A percentile compares a stretch with the other conserved stretches of the same genome.
Conservation (phyloP, 2,113 vertebrate genomes). For the Heterotis niloticus region DNA sequence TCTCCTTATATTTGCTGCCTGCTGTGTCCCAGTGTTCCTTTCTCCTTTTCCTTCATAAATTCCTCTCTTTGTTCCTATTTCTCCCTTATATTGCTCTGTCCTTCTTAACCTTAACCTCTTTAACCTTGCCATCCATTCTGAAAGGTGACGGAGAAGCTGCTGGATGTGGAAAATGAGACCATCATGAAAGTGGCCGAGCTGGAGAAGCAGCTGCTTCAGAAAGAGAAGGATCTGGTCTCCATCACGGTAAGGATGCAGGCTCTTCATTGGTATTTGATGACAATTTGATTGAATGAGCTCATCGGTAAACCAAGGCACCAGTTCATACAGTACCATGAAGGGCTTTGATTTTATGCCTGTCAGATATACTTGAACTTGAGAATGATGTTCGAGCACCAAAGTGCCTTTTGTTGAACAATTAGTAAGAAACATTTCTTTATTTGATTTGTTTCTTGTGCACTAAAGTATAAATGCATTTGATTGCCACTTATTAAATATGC, state of each 20-base stretch:
- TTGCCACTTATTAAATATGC: too few relatives aligned
- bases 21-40: background rate
- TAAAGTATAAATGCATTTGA: too few relatives aligned
- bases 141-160: slow-evolving; percentile 87
- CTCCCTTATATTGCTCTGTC: background rate
- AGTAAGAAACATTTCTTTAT: too few relatives aligned
- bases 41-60: background rate
- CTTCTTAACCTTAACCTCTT: slow-evolving; percentile 14
- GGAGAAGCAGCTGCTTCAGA: slow-evolving; percentile 85
- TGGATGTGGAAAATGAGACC: slow-evolving; percentile 94
- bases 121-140: slow-evolving; percentile 4
- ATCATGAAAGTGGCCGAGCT: slow-evolving; percentile 94
- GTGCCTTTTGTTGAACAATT: too few relatives aligned
- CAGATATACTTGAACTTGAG: too few relatives aligned
- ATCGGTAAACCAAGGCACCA: too few relatives aligned
- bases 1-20: background rate
- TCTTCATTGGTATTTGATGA: background rate
- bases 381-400: too few relatives aligned
- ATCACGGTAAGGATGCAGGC: slow-evolving; percentile 71
- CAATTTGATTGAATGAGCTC: too few relatives aligned
- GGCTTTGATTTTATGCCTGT: too few relatives aligned
- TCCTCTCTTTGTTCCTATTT: background rate
- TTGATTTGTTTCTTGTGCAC: too few relatives aligned
- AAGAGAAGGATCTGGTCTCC: slow-evolving; percentile 82
- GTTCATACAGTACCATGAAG: too few relatives aligned